Conservation (phyloP, 2,113 vertebrate species). For the Pelusios castaneus region DNA sequence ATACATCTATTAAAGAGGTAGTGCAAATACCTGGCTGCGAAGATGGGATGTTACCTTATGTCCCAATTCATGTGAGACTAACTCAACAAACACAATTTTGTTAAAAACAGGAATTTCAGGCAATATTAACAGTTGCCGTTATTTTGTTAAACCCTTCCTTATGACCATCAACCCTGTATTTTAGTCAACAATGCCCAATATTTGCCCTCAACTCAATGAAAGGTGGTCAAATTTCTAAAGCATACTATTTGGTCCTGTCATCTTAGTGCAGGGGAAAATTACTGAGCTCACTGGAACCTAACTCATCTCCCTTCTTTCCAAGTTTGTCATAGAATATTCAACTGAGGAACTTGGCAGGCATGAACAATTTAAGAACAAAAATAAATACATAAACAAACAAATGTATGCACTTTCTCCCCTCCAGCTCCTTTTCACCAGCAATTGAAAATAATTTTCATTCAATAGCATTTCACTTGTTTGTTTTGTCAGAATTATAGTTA, state of each 20-base stretch:
- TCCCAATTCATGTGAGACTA: neutral
- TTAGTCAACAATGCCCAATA: neutral
- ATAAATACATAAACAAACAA: neutral
- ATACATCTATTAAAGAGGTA: neutral
- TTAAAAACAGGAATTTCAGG: neutral
- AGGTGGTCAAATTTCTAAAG: neutral
- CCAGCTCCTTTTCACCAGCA: neutral
- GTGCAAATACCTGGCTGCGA: neutral
- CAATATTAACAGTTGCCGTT: neutral
- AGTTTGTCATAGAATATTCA: neutral
- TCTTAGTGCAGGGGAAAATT: constrained; percentile 1
- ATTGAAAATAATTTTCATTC: neutral
- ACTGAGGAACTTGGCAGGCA: neutral
- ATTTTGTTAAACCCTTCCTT: neutral
- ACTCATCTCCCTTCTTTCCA: neutral
- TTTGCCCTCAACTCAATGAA: neutral
- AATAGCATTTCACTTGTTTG: neutral
- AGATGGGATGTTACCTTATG: neutral
- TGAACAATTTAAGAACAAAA: neutral
- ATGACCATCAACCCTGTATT: neutral
- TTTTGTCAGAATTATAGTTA: constrained; percentile 5
- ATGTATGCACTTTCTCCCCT: neutral
- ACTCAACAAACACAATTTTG: neutral
- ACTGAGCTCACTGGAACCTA: neutral
- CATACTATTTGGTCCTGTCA: neutral